Percentiles rank a stretch among this genome's conserved stretches.
phyloP scores from a whole-genome alignment of 2,113 vertebrate species.

The Aythya baeri region DNA sequence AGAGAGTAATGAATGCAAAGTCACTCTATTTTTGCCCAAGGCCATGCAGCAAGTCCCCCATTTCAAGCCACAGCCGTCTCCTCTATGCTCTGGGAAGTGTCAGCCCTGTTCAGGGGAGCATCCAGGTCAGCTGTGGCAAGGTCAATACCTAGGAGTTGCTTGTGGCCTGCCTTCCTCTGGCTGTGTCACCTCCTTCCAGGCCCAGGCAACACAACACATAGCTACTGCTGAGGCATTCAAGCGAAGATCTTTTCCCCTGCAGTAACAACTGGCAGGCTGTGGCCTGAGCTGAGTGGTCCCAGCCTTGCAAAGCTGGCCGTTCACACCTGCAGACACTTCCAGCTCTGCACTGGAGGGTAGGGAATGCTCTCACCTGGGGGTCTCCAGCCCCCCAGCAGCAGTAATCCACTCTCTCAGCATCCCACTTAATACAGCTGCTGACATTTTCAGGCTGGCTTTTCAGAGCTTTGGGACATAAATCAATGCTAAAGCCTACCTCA shows the following conservation, averaged over 20 bases:
- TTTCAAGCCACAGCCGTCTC: not conserved
- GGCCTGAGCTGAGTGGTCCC: not conserved
- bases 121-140: not conserved
- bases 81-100: not conserved
- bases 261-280: not conserved
- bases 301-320: fast-evolving
- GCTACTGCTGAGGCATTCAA: not conserved
- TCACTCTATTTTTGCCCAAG: not conserved
- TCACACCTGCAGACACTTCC: not conserved
- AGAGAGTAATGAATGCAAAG: not conserved
- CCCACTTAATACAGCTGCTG: not conserved
- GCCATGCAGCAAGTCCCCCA: not conserved
- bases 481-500: not conserved
- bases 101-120: not conserved
- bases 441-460: not conserved
- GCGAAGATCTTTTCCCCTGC: not conserved
- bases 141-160: not conserved
- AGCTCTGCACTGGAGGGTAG: not conserved
- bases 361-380: not conserved
- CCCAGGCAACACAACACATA: not conserved
- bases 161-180: not conserved
- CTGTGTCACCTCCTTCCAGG: not conserved
- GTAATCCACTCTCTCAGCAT: not conserved
- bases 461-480: not conserved
- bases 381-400: not conserved